Percentiles rank a stretch among this genome's conserved stretches.
Evolutionary conservation across 2,113 vertebrate species (phyloP).

Genomic region (Brachyhypopomus occidentalis): DNA sequence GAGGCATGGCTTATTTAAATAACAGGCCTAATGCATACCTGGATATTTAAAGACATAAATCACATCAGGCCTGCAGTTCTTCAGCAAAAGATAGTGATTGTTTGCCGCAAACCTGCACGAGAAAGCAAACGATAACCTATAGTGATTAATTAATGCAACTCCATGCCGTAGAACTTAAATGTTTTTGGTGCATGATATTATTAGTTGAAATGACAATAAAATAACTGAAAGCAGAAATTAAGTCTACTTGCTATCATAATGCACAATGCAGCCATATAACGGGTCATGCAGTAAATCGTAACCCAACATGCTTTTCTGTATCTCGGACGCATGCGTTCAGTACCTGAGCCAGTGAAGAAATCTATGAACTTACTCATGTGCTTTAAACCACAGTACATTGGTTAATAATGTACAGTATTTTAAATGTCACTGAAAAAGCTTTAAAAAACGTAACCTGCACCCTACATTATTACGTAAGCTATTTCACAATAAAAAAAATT

Average conservation of each 20-base stretch:
- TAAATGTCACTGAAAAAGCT: constrained; percentile 26
- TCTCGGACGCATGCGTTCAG: constrained; percentile 55
- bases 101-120: constrained; percentile 54
- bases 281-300: constrained; percentile 55
- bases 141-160: constrained; percentile 22
- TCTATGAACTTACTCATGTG: constrained; percentile 33
- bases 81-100: constrained; percentile 52
- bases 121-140: constrained; percentile 43
- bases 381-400: constrained; percentile 45
- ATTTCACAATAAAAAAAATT: constrained; percentile 17
- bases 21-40: constrained; percentile 46
- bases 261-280: constrained; percentile 54
- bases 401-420: constrained; percentile 46
- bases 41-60: constrained; percentile 35
- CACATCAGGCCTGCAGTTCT: constrained; percentile 35
- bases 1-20: constrained; percentile 26
- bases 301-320: constrained; percentile 57
- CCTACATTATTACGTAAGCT: constrained; percentile 30
- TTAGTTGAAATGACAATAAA: constrained; percentile 36
- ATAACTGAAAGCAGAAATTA: constrained; percentile 40
- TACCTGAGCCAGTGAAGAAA: constrained; percentile 57
- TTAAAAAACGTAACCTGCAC: constrained; percentile 25
- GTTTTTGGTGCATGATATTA: constrained; percentile 30
- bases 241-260: constrained; percentile 45
- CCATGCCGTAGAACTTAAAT: constrained; percentile 25